Percentiles rank a stretch among this genome's conserved stretches.
Conservation (phyloP, 2,797 vertebrate species). For the Zalophus californianus region DNA sequence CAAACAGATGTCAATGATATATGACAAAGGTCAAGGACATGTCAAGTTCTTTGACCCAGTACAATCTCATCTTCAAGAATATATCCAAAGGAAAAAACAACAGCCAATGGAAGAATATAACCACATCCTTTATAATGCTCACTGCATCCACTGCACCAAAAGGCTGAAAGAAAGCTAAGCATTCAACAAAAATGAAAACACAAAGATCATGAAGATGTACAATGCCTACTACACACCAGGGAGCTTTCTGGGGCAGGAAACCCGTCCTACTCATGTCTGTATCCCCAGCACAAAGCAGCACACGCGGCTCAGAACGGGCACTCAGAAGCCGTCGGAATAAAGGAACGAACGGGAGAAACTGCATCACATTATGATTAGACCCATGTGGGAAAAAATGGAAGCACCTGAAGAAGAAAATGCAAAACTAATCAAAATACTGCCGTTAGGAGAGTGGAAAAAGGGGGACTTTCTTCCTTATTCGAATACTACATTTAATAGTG, state of each 20-base stretch:
- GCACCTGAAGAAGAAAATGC: not conserved
- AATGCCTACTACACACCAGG: rapidly evolving
- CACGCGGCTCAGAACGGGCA: not conserved
- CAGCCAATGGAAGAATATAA: not conserved
- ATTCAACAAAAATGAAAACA: not conserved
- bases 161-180: not conserved
- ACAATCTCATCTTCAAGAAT: not conserved
- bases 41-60: not conserved
- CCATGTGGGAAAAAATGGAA: not conserved
- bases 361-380: not conserved
- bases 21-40: not conserved
- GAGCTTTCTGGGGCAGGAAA: not conserved
- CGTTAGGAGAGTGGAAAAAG: not conserved
- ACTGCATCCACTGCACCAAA: no score
- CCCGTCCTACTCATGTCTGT: not conserved
- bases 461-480: not conserved
- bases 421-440: not conserved
- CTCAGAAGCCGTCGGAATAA: not conserved
- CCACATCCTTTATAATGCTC: rapidly evolving
- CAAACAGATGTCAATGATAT: not conserved
- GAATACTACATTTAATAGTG: not conserved
- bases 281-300: not conserved
- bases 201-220: not conserved
- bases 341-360: not conserved
- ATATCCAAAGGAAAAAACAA: not conserved